Evolutionary conservation across 2,888 invertebrate species (phyloP).

Genomic region (Matsumyia berberina): DNA sequence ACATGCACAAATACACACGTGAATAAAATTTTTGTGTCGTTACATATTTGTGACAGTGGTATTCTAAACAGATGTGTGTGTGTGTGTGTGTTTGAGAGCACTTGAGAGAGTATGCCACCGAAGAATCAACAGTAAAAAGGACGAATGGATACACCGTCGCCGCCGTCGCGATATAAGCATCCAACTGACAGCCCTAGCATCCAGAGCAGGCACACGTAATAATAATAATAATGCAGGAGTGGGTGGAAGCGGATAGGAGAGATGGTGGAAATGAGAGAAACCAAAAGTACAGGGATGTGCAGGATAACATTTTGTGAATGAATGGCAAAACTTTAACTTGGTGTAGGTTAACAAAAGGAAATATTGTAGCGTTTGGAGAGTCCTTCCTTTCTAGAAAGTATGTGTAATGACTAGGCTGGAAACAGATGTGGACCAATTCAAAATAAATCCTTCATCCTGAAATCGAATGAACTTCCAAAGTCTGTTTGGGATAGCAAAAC

Average conservation of each 20-base stretch:
- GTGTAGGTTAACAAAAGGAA: not conserved
- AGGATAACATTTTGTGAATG: conserved; percentile 57
- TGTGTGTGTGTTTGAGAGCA: conserved; percentile 38
- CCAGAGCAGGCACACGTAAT: conserved; percentile 15
- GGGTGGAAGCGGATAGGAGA: conserved; percentile 37
- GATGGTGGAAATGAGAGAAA: conserved; percentile 57
- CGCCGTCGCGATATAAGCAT: conserved; percentile 49
- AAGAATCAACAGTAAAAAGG: conserved; percentile 68
- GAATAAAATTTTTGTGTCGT: conserved; percentile 34
- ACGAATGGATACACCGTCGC: conserved; percentile 51
- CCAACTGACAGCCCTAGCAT: conserved; percentile 55
- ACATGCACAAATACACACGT: conserved; percentile 62
- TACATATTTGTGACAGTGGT: conserved; percentile 32
- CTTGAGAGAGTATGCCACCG: conserved; percentile 57
- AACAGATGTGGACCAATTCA: too few species aligned
- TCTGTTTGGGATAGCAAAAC: too few species aligned
- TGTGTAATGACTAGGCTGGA: too few species aligned
- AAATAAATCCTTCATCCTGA: too few species aligned
- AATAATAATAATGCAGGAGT: conserved; percentile 26
- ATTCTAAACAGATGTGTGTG: conserved; percentile 12
- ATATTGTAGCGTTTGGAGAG: not conserved
- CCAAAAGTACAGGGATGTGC: conserved; percentile 68
- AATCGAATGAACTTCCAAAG: too few species aligned
- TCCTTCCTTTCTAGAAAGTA: too few species aligned
- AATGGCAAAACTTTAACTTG: conserved; percentile 25